These are phyloP conservation scores for Pedetes capensis DNA, from an alignment of 2,113 vertebrate genomes.

Conservation along the genomic window DNA sequence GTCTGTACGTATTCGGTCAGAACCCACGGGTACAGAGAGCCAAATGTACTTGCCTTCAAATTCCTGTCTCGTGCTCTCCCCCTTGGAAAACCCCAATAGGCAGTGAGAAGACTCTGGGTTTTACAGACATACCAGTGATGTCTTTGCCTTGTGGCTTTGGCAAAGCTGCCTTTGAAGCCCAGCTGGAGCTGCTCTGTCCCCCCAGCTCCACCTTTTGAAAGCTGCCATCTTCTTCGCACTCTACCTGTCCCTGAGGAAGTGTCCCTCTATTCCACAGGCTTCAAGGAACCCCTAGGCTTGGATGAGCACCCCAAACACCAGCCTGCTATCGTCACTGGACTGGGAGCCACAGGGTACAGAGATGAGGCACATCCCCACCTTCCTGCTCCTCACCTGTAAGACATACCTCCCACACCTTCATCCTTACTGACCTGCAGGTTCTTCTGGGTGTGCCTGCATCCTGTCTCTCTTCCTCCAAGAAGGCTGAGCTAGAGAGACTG, in stretches of 20 bases:
- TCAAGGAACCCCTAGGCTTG: background rate
- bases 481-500: background rate
- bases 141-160: background rate
- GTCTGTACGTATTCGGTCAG: background rate
- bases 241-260: background rate
- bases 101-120: background rate
- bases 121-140: background rate
- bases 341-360: background rate
- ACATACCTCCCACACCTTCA: fast-evolving
- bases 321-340: background rate
- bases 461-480: background rate
- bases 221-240: background rate
- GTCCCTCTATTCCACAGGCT: background rate
- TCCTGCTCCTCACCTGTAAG: background rate
- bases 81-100: background rate
- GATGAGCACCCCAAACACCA: background rate
- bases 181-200: background rate
- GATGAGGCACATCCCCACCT: background rate
- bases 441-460: background rate
- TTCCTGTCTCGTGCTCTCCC: background rate
- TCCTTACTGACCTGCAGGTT: background rate
- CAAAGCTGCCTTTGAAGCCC: background rate
- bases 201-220: background rate
- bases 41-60: background rate
- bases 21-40: background rate